Evolutionary conservation across 2,888 invertebrate species (phyloP).

Genomic region (Pristionchus mayeri): DNA sequence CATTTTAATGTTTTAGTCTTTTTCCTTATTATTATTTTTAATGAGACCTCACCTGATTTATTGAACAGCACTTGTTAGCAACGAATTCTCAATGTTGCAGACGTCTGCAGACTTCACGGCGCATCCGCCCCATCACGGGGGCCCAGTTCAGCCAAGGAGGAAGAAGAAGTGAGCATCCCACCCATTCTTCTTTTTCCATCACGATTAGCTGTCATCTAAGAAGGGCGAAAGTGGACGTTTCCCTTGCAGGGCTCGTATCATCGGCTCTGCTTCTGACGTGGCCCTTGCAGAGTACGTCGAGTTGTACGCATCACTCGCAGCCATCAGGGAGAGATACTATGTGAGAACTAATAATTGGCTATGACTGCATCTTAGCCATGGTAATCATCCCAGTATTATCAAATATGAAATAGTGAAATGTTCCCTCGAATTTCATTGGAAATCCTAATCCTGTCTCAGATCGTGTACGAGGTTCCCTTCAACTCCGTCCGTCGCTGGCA

Average conservation of each 20-base stretch:
- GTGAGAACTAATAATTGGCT: constrained; percentile 51
- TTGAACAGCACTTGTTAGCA: too few relatives aligned
- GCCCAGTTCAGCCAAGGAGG: neutral
- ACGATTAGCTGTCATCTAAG: too few relatives aligned
- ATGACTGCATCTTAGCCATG: too few relatives aligned
- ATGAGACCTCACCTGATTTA: too few relatives aligned
- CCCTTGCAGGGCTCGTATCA: neutral
- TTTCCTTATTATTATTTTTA: too few relatives aligned
- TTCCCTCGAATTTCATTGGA: too few relatives aligned
- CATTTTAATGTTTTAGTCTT: too few relatives aligned
- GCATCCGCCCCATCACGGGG: neutral
- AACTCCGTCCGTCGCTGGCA: constrained; percentile 74
- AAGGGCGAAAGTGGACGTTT: neutral
- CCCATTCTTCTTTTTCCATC: too few relatives aligned
- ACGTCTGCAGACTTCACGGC: constrained; percentile 15
- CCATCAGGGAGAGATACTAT: constrained; percentile 71
- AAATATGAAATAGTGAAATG: too few relatives aligned
- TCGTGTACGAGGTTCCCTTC: constrained; percentile 73
- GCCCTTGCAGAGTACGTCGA: constrained; percentile 74
- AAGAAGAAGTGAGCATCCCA: neutral
- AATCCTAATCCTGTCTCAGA: too few relatives aligned
- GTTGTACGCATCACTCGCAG: constrained; percentile 67
- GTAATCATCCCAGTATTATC: too few relatives aligned
- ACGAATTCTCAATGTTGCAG: neutral
- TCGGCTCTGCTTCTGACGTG: constrained; percentile 70